phyloP scores from a whole-genome alignment of 2,888 invertebrate genomes.

The Rhingia rostrata region DNA sequence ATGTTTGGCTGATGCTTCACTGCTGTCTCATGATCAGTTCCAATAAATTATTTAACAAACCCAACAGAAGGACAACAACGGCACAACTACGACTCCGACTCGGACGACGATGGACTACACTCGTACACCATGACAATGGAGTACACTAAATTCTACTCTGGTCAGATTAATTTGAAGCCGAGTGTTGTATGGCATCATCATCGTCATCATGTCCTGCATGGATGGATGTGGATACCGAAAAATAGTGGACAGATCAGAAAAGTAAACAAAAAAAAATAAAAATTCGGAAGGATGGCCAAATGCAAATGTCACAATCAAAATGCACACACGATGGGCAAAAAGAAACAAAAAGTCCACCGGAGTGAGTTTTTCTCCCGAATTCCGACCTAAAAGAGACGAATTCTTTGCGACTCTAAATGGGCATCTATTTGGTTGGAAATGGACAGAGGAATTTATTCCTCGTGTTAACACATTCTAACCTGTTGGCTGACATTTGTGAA shows the following conservation, averaged over 20 bases:
- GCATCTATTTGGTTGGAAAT: conserved; percentile 18
- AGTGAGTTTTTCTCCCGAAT: not conserved
- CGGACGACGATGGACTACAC: conserved; percentile 16
- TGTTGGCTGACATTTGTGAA: conserved; percentile 44
- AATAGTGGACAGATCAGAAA: conserved; percentile 34
- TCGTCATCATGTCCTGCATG: conserved; percentile 62
- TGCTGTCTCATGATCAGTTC: conserved; percentile 70
- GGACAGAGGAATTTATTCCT: conserved; percentile 30
- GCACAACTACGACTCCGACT: conserved; percentile 1
- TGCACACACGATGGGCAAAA: conserved; percentile 25
- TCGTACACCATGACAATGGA: conserved; percentile 35
- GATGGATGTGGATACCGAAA: conserved; percentile 60
- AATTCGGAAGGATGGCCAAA: conserved; percentile 26
- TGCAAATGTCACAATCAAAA: conserved; percentile 66
- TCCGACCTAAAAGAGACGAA: conserved; percentile 28
- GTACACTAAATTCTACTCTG: conserved; percentile 66
- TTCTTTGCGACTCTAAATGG: conserved; percentile 11
- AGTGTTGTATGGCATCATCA: conserved; percentile 71
- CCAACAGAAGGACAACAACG: conserved; percentile 38
- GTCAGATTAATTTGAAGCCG: conserved; percentile 70
- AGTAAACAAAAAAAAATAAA: conserved; percentile 8
- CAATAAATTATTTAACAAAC: conserved; percentile 71
- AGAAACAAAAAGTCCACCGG: not conserved
- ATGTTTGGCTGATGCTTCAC: conserved; percentile 23
- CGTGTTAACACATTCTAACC: conserved; percentile 53